Base-by-base conservation (phyloP, 2,888 invertebrate genomes). In the Petrolisthes manimaculis region DNA sequence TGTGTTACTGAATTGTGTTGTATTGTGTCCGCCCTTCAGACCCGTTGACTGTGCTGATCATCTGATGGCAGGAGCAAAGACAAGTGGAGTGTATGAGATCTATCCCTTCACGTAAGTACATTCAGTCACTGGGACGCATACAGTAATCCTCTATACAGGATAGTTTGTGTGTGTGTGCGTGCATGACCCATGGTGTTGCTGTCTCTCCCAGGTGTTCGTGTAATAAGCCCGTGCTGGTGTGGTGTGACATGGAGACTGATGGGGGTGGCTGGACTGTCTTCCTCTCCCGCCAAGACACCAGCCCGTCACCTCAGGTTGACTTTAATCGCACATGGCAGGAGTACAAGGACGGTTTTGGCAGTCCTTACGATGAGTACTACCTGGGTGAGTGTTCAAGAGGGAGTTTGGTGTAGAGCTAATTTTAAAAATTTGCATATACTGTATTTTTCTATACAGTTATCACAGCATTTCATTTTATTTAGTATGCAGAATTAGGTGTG, bases 181-280 rank as follows among this genome's bases (percentile, higher is more conserved):
- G 37, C 37, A 37, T 37, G 37, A 37, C 37, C 37, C 37, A 2
- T 37, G 37, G 37, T 37, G 37, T 37, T 37, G 37, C 37, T 37
- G 37, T 9, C 54, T 55, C 56, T 24, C 12, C 18, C 83, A 86
- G 86, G 75, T 86, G 86, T 67, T 54, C 37, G 61, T 86, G 86
- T 24, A 77, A 37, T 6, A 61, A 67, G 61, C 69, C 78, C 3
- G 55, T 86, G 24, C 18, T n/a, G 80, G 86, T 86, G 69, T 86
- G 86, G 86, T 86, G 86, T 55, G 86, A 86, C 80, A 86, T 86
- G 86, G 86, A 86, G 37, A 80, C 86, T 1, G 86, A 86, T 37
- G 86, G 86, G 12, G 86, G 86, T 5, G 86, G 86, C 0, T 86
- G 86, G 86, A 86, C 86, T 4, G 86, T 86, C 55, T 82, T 86